phyloP scores from a whole-genome alignment of 2,888 invertebrate species.

The Embidobia sp. region DNA sequence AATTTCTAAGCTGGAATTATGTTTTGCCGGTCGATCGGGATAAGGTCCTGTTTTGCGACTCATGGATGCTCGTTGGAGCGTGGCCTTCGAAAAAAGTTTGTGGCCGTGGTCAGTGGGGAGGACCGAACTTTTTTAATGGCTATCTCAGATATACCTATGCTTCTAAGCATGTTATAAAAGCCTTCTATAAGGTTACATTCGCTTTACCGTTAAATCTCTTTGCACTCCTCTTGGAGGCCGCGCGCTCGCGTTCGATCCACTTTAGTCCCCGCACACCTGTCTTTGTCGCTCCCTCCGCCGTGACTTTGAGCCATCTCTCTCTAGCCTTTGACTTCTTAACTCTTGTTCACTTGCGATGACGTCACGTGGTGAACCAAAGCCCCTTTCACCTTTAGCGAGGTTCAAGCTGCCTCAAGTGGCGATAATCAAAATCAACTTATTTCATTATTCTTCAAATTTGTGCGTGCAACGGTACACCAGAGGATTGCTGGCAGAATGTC shows the following conservation, averaged over 20 bases:
- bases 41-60: constrained; percentile 25
- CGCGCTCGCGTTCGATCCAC: constrained; percentile 71
- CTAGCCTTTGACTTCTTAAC: constrained; percentile 57
- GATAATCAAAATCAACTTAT: constrained; percentile 39
- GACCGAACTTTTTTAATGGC: constrained; percentile 44
- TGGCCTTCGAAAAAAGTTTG: constrained; percentile 59
- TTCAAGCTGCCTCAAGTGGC: constrained; percentile 49
- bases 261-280: constrained; percentile 67
- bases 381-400: constrained; percentile 68
- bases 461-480: too few species aligned
- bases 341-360: constrained; percentile 64
- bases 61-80: constrained; percentile 39
- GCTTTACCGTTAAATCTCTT: constrained; percentile 78
- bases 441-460: constrained; percentile 21
- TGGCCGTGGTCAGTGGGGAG: constrained; percentile 67
- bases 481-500: too few species aligned
- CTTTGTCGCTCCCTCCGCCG: constrained; percentile 10
- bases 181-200: constrained; percentile 76
- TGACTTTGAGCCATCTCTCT: constrained; percentile 29
- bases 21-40: constrained; percentile 21
- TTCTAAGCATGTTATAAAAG: constrained; percentile 57
- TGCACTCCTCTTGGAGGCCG: constrained; percentile 65
- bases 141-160: constrained; percentile 21
- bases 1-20: constrained; percentile 20
- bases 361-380: constrained; percentile 63